Percentiles rank a stretch among this genome's conserved stretches.
phyloP scores from a whole-genome alignment of 2,797 vertebrate genomes.

The Spinus pinus region DNA sequence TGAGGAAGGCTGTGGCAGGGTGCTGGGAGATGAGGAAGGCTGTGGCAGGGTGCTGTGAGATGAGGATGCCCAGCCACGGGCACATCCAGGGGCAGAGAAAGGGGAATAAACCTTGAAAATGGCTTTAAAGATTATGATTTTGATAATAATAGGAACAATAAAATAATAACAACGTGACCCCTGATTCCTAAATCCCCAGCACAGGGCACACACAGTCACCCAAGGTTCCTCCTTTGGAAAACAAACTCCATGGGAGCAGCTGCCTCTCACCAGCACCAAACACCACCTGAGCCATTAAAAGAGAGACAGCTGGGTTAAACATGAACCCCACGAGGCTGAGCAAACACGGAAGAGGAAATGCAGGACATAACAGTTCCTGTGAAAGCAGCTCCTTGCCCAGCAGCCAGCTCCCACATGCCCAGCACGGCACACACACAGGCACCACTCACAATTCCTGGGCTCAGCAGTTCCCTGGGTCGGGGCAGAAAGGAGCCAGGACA shows the following conservation, averaged over 20 bases:
- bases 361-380: neutral
- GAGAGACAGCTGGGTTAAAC: neutral
- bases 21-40: neutral
- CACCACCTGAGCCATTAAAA: neutral
- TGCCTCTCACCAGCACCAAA: neutral
- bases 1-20: neutral
- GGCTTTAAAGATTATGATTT: neutral
- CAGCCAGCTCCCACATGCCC: neutral
- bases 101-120: neutral
- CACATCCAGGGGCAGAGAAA: neutral
- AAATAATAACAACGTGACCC: neutral
- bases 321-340: neutral
- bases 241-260: neutral
- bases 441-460: fast-evolving
- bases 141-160: neutral
- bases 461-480: neutral
- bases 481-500: neutral
- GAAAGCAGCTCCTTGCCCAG: neutral
- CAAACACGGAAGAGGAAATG: neutral
- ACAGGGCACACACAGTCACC: fast-evolving
- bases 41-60: neutral
- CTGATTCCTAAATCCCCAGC: neutral
- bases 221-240: neutral
- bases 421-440: fast-evolving
- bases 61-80: fast-evolving